Evolutionary conservation across 2,113 vertebrate species (phyloP).

Genomic region (Trochalopteron elliotii): DNA sequence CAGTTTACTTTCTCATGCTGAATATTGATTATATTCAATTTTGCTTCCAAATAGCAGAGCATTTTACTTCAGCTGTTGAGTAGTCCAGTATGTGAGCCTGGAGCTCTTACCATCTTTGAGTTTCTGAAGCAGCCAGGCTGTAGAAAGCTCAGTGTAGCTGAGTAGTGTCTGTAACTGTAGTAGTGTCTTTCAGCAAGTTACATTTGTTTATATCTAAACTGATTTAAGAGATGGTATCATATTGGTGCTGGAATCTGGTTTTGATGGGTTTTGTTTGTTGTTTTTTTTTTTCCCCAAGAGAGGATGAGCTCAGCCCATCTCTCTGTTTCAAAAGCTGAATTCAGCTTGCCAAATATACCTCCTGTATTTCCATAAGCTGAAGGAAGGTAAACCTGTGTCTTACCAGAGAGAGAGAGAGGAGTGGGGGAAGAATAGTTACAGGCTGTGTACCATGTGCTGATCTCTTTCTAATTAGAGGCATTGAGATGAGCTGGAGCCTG

Average conservation of each 20-base stretch:
- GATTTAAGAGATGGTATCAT: background rate
- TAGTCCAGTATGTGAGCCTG: background rate
- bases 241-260: background rate
- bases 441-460: background rate
- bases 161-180: too few relatives aligned
- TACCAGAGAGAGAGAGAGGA: background rate
- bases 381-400: background rate
- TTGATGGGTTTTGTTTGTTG: background rate
- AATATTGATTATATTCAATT: background rate
- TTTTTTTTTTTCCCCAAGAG: background rate
- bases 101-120: background rate
- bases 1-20: background rate
- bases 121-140: background rate
- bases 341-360: background rate
- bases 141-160: background rate
- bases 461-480: conserved; percentile 1
- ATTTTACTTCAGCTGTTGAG: background rate
- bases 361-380: background rate
- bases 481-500: background rate
- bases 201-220: background rate
- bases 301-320: background rate
- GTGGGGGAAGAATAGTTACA: background rate
- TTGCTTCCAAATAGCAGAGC: background rate
- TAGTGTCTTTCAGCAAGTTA: background rate
- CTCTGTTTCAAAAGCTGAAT: background rate